Conservation (phyloP, 2,797 vertebrate genomes). For the Chelonia mydas region DNA sequence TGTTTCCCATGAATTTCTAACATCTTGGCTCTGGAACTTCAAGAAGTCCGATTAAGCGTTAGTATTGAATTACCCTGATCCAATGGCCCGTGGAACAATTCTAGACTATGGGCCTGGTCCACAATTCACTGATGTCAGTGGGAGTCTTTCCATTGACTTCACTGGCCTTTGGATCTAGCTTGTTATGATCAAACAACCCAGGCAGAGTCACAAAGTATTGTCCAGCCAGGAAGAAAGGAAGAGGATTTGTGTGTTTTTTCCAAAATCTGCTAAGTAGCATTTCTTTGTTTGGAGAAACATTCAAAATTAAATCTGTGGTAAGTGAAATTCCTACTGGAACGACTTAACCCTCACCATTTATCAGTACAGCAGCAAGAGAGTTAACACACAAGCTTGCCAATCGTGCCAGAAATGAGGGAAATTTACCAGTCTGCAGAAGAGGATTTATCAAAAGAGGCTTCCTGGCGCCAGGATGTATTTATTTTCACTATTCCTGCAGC, state of each 20-base stretch:
- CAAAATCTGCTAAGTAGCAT: background rate
- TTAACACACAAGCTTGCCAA: background rate
- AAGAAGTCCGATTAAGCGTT: constrained; percentile 21
- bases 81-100: constrained; percentile 1
- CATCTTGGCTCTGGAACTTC: background rate
- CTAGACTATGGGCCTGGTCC: constrained; percentile 1
- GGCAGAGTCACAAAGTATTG: background rate
- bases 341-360: background rate
- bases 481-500: background rate
- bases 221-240: background rate
- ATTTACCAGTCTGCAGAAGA: background rate
- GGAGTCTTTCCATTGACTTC: constrained; percentile 31
- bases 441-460: background rate
- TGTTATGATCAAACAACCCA: background rate
- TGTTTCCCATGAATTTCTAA: constrained; percentile 12
- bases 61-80: background rate
- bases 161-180: constrained; percentile 10
- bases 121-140: background rate
- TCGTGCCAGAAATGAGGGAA: background rate
- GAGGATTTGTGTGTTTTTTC: background rate
- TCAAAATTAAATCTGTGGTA: background rate
- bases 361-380: background rate
- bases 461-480: background rate
- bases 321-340: background rate
- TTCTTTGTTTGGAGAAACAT: background rate